Evolutionary conservation across 2,797 vertebrate species (phyloP), one percentile per base, ranked within the genome.

Genomic region (Sebastes elongatus): DNA sequence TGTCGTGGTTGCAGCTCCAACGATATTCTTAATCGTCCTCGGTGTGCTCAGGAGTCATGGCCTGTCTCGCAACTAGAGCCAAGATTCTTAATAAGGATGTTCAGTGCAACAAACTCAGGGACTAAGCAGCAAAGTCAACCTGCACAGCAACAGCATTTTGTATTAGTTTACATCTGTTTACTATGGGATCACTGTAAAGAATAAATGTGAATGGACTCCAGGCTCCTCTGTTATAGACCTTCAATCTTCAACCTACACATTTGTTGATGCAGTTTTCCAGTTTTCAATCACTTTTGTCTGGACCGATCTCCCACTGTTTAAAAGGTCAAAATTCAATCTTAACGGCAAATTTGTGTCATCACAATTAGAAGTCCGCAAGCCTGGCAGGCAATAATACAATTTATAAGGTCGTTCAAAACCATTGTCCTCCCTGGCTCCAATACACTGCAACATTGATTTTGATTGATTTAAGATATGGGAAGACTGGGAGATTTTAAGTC

Each of bases 1-100:
- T 49, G 93, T 86, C 2, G 69, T 93, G 62, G 83, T 93, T 42
- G 86, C 91, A 69, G 90, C 90, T 71, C 86, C 94, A 8, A 75
- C 91, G 4, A 33, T 91, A 11, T 20, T 93, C 70, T 56, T 93
- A 18, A 61, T 94, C 42, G 28, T 92, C 62, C 57, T 85, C 2
- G 63, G 83, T 30, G 46, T 83, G 27, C 6, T 89, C 68, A 88
- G 88, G 82, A 84, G 91, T 73, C 72, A 20, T 2, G 13, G 27
- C 10, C 30, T 25, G 5, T 86, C 86, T 59, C 35, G n/a, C 27
- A 75, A 46, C 49, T 85, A 83, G 76, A 78, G 61, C 25, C 53
- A 61, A 18, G 30, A 75, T 25, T 59, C 33, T 59, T 27, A 60
- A 60, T 25, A 28, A 28, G 11, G 23, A 53, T 32, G 6, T 0